Evolutionary conservation across 1,140 invertebrate species (phyloP).

Genomic region (Drosophila micromelanica): DNA sequence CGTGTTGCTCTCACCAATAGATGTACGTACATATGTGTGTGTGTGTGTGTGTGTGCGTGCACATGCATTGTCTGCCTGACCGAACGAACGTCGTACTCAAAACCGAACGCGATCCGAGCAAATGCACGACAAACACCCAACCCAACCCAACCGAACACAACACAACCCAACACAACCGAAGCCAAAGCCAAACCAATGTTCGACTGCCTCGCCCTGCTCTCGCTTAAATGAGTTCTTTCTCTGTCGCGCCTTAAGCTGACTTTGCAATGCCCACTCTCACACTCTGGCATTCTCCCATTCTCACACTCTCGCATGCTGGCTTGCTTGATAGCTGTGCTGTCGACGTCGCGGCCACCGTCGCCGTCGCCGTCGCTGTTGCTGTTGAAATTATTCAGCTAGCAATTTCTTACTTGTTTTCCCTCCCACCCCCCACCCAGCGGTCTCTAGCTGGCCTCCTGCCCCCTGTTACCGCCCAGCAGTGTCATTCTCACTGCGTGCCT

Average conservation of each 20-base stretch:
- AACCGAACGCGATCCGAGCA: slow-evolving; percentile 26
- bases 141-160: background rate
- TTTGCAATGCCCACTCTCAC: slow-evolving; percentile 24
- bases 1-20: background rate
- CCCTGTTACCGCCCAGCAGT: slow-evolving; percentile 3
- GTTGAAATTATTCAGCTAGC: slow-evolving; percentile 67
- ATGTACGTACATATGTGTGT: background rate
- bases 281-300: background rate
- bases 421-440: background rate
- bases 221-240: slow-evolving; percentile 13
- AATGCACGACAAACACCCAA: slow-evolving; percentile 5
- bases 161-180: no score
- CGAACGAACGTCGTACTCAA: slow-evolving; percentile 48
- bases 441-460: background rate
- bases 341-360: background rate
- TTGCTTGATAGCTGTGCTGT: slow-evolving; percentile 25
- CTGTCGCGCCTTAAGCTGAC: slow-evolving; percentile 37
- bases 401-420: slow-evolving; percentile 51
- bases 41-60: slow-evolving; percentile 19
- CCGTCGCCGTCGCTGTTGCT: slow-evolving; percentile 19
- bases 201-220: slow-evolving; percentile 8
- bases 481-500: slow-evolving; percentile 56
- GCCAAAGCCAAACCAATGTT: background rate
- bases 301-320: background rate
- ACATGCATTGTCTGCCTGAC: slow-evolving; percentile 75